Evolutionary conservation across 2,113 vertebrate genomes (phyloP), one percentile per base, ranked within the genome.

Genomic region (Tamias sibiricus): DNA sequence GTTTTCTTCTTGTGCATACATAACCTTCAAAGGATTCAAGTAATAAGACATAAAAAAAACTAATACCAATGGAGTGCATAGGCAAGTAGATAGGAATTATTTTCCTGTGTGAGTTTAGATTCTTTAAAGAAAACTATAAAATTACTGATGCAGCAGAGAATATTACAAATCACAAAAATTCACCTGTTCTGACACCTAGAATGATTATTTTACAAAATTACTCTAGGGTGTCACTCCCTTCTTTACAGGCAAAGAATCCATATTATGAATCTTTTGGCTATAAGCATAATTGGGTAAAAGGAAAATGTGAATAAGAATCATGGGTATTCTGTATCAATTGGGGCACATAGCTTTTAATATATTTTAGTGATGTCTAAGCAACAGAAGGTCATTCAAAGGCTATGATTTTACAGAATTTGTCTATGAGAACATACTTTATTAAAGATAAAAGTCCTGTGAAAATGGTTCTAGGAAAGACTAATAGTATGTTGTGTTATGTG

Each of bases 41-140:
- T 40, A 95, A 87, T 62, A 92, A 59, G 32, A 47, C 37, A 44
- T 37, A 47, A 49, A 97, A 95, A 85, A n/a, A n/a, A n/a, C 93
- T 59, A 93, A 79, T 96, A 77, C 26, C 47, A 82, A 26, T 85
- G 49, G 74, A 91, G 37, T 80, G 35, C 42, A 92, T 44, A 96
- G 42, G 19, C 40, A 37, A 94, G 22, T 79, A 72, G 37, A 82
- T 52, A 86, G 8, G 26, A 96, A 9, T 59, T 68, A 79, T 92
- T 92, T 96, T 72, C 28, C 75, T 69, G 0, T 69, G 35, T 85
- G 40, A 69, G 28, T 95, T 95, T 74, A 92, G 52, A 91, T 95
- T 54, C 40, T 92, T 59, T 59, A n/a, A 82, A 96, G 90, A 76
- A 72, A 72, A 87, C 74, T 93, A 42, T 47, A 90, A 96, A 94